phyloP scores from a whole-genome alignment of 2,113 vertebrate species.

The Rutilus rutilus region DNA sequence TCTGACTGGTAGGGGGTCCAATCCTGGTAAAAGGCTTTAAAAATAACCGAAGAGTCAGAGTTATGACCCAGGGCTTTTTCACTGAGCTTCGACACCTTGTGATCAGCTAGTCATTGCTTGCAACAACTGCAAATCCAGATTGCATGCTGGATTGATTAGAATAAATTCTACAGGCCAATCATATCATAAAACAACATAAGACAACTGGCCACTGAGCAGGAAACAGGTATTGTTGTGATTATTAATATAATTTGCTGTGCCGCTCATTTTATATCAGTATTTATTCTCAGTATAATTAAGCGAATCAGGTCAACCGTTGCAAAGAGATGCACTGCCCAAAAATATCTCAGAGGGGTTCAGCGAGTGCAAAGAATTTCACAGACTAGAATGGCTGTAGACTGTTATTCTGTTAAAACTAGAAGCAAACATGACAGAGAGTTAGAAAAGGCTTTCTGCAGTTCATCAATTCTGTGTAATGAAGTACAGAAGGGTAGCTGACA shows the following conservation, averaged over 20 bases:
- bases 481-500: not conserved
- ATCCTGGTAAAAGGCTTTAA: not conserved
- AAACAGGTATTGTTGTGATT: constrained; percentile 56
- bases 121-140: constrained; percentile 30
- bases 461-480: constrained; percentile 4
- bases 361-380: constrained; percentile 37
- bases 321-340: constrained; percentile 56
- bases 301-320: constrained; percentile 56
- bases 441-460: constrained; percentile 12
- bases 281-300: constrained; percentile 61
- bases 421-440: constrained; percentile 1
- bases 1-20: constrained; percentile 30
- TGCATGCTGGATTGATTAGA: constrained; percentile 45
- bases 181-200: constrained; percentile 50
- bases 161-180: constrained; percentile 47
- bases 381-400: constrained; percentile 20
- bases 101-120: constrained; percentile 2
- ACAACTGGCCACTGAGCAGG: constrained; percentile 51
- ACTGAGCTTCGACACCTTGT: constrained; percentile 7
- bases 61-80: not conserved
- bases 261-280: constrained; percentile 55
- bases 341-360: constrained; percentile 60
- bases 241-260: constrained; percentile 57
- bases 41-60: constrained; percentile 5
- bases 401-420: constrained; percentile 38